Percentiles rank a stretch among this genome's conserved stretches.
These are phyloP conservation scores for Phaethornis superciliosus DNA, from an alignment of 2,113 vertebrate genomes.

Conservation along the genomic window DNA sequence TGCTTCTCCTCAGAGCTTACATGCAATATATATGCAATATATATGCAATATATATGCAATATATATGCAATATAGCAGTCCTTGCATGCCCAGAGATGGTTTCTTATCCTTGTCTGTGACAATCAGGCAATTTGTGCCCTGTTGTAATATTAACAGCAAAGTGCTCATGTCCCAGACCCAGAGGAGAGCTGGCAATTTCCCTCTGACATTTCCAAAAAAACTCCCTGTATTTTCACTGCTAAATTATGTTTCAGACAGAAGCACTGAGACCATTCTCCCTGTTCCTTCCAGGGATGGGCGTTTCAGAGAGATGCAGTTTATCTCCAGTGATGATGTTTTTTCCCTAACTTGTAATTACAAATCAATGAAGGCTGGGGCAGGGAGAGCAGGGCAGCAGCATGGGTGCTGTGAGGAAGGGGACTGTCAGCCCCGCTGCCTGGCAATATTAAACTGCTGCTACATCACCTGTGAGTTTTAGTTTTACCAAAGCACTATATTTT, in stretches of 20 bases:
- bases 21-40: no score
- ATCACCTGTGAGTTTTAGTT: conserved; percentile 20
- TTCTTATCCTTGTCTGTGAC: not conserved
- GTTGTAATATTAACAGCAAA: not conserved
- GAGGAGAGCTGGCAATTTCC: not conserved
- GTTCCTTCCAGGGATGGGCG: not conserved
- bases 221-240: not conserved
- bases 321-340: not conserved
- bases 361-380: not conserved
- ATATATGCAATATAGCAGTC: no score
- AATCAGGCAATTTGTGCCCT: not conserved
- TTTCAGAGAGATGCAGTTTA: conserved; percentile 32
- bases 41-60: no score
- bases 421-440: not conserved
- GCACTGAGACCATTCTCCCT: conserved; percentile 6
- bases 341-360: not conserved
- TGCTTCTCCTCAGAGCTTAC: rapidly evolving
- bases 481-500: conserved; percentile 41
- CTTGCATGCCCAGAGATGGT: not conserved
- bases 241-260: conserved; percentile 8
- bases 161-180: rapidly evolving
- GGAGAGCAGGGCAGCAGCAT: not conserved
- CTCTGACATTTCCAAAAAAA: not conserved
- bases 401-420: not conserved
- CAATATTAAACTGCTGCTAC: not conserved